Conservation (phyloP, 2,797 vertebrate species). For the Tiaroga cobitis region DNA sequence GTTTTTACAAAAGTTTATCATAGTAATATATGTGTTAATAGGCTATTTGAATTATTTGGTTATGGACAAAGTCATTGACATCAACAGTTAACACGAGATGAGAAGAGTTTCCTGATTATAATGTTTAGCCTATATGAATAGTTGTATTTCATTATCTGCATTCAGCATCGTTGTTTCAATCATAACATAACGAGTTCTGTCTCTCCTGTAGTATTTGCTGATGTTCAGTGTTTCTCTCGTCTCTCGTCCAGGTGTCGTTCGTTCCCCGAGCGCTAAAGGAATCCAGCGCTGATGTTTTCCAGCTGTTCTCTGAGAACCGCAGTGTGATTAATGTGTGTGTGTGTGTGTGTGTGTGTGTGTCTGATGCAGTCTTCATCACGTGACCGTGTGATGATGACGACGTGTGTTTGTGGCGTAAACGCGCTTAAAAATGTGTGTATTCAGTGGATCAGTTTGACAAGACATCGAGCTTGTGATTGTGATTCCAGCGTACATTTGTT, state of each 20-base stretch:
- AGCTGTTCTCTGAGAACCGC: slow-evolving; percentile 41
- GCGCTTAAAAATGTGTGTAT: background rate
- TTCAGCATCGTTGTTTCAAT: background rate
- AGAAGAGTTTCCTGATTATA: background rate
- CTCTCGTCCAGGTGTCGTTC: background rate
- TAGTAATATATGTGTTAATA: too few species aligned
- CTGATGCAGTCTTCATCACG: background rate
- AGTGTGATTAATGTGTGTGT: background rate
- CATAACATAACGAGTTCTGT: background rate
- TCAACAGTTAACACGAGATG: background rate
- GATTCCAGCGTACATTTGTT: background rate
- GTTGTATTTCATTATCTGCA: background rate
- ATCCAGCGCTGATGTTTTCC: slow-evolving; percentile 46
- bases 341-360: background rate
- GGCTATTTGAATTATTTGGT: background rate
- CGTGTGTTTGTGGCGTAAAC: background rate
- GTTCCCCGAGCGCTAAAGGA: background rate
- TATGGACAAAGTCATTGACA: background rate
- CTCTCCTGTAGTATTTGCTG: background rate
- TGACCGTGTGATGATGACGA: background rate
- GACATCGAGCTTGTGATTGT: background rate
- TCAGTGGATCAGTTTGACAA: background rate
- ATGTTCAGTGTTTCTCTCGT: background rate
- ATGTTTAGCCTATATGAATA: background rate
- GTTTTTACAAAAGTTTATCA: too few species aligned